These are phyloP conservation scores for Clanis bilineata DNA, from an alignment of 2,888 invertebrate genomes.

Conservation along the genomic window DNA sequence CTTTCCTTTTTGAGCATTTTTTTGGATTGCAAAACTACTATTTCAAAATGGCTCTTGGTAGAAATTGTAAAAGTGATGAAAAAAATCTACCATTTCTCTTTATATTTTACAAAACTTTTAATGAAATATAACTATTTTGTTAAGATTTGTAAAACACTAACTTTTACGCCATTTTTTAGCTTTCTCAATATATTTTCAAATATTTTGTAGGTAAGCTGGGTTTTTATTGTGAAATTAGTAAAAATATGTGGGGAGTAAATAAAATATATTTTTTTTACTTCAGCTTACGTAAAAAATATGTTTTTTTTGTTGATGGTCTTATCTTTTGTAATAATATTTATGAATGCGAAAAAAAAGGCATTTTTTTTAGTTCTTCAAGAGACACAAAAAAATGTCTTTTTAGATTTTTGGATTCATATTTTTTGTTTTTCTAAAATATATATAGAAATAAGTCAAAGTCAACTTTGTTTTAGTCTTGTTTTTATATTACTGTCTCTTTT, in stretches of 20 bases:
- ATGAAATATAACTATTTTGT: neutral
- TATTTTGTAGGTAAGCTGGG: neutral
- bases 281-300: neutral
- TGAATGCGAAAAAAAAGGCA: neutral
- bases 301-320: neutral
- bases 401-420: neutral
- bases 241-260: neutral
- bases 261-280: too few species aligned
- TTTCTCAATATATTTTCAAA: neutral
- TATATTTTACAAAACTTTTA: neutral
- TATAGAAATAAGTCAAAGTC: constrained; percentile 5
- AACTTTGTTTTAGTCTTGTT: too few species aligned
- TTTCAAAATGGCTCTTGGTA: neutral
- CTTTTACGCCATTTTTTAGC: neutral
- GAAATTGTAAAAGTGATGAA: neutral
- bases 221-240: neutral
- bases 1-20: neutral
- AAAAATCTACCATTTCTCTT: neutral
- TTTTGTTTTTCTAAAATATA: neutral
- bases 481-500: too few species aligned
- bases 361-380: neutral
- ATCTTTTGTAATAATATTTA: neutral
- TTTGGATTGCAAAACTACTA: neutral
- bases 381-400: neutral
- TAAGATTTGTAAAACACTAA: neutral